Base-by-base conservation (phyloP, 2,113 vertebrate genomes). In the Piaya cayana region DNA sequence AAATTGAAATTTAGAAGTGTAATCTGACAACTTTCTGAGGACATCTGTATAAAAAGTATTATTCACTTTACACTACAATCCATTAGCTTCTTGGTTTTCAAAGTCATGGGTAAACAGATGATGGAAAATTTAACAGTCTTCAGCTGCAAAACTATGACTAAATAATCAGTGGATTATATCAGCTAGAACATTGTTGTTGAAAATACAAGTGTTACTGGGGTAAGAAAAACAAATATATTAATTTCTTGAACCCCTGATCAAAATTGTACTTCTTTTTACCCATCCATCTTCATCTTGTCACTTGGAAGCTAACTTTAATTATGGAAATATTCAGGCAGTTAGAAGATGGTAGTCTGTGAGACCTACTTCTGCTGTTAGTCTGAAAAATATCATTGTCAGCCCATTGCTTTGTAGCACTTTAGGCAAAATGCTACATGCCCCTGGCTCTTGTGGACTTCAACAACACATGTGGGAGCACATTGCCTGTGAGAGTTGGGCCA, bases 1-100 rank as follows among this genome's bases (percentile, higher is more conserved):
- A 74, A 74, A 88, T 15, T 91, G 58, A 86, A 88, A 86, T 80
- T 86, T 49, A 49, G 72, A 90, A 70, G 27, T 50, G 22, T 71
- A 81, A 83, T 16, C 8, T 37, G 49, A 77, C 36, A 86, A 52
- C 22, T 80, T 86, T 69, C 39, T 65, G 69, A 76, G 27, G 36
- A 39, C 37, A 72, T 85, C 77, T 88, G 53, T 77, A 82, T 80
- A 80, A 76, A 56, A 86, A 45, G 9, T 78, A 70, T 68, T 90
- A 56, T 90, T 88, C 55, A 16, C 14, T 82, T 83, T 74, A 30
- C 30, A 52, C 55, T 69, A 68, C 36, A 77, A 86, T 77, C 43
- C 43, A 60, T 81, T 89, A 88, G n/a, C 34, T 86, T 86, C 39
- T 92, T 58, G 36, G 9, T 83, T 86, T 68, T 83, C 34, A 72